phyloP scores from a whole-genome alignment of 2,113 vertebrate genomes.

The Mola mola region DNA sequence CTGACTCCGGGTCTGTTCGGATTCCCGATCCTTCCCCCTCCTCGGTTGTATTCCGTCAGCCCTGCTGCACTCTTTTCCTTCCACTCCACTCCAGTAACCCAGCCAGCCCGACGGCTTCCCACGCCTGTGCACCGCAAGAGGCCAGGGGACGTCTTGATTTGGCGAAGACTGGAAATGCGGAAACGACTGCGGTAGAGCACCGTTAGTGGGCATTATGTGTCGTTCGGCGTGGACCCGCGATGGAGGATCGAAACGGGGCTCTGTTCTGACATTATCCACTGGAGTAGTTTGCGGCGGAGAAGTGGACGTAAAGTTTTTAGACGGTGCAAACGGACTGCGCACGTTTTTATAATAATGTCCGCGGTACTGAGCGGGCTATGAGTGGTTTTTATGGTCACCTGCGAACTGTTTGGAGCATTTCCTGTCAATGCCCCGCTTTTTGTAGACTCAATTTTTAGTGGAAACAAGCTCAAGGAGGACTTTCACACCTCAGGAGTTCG shows the following conservation, averaged over 20 bases:
- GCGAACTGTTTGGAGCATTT: not conserved
- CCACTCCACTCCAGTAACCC: conserved; percentile 49
- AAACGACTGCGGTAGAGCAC: not conserved
- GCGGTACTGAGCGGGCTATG: not conserved
- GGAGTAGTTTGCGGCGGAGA: conserved; percentile 27
- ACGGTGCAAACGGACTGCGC: not conserved
- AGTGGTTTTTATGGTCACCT: not conserved
- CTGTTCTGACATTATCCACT: conserved; percentile 35
- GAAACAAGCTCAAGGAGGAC: not conserved
- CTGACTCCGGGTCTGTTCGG: conserved; percentile 44
- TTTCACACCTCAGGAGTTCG: conserved; percentile 53
- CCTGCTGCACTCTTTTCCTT: conserved; percentile 57
- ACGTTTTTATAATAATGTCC: conserved; percentile 7
- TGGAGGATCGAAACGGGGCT: conserved; percentile 9
- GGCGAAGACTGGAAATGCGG: conserved; percentile 32
- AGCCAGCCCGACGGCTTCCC: conserved; percentile 28
- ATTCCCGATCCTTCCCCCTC: not conserved
- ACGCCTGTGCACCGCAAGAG: conserved; percentile 37
- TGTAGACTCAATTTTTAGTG: not conserved
- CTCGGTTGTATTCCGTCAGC: conserved; percentile 14
- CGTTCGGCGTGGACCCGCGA: conserved; percentile 9
- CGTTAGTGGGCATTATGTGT: conserved; percentile 8
- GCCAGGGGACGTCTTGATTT: conserved; percentile 23
- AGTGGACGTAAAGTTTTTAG: conserved; percentile 52
- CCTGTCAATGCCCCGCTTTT: not conserved